phyloP scores from a whole-genome alignment of 2,797 vertebrate species.

The Cheirogaleus major region DNA sequence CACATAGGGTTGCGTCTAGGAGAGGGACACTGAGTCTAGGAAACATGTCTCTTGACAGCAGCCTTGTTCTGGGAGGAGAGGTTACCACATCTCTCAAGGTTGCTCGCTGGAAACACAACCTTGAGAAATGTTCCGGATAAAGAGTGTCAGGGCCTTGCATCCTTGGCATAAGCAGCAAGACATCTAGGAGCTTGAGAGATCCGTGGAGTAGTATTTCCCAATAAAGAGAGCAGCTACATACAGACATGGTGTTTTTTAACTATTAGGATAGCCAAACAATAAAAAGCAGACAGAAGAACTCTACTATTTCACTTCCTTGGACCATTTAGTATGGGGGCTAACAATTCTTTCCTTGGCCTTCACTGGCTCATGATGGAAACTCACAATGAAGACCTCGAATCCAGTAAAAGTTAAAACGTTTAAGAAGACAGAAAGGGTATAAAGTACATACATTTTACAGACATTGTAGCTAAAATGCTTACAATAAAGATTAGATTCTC shows the following conservation, averaged over 20 bases:
- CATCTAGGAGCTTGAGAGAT: neutral
- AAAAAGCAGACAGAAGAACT: neutral
- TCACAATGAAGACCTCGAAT: neutral
- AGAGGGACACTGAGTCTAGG: neutral
- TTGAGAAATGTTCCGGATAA: neutral
- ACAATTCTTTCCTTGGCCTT: neutral
- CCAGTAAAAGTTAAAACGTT: neutral
- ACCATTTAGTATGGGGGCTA: neutral
- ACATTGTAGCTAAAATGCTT: neutral
- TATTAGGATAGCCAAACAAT: neutral
- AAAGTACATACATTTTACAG: neutral
- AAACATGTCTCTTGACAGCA: neutral
- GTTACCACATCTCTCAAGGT: neutral
- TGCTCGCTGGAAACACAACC: neutral
- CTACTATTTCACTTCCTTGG: neutral
- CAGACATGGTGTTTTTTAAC: neutral
- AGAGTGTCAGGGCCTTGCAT: neutral
- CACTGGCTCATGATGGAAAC: neutral
- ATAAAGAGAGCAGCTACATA: neutral
- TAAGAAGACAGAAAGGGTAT: neutral
- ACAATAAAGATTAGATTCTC: constrained; percentile 2
- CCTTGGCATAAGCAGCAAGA: neutral
- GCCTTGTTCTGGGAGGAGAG: neutral
- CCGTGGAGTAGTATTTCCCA: neutral
- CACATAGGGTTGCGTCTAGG: neutral